Conservation (phyloP, 2,797 vertebrate genomes). For the Schizopygopsis pylzovi region DNA sequence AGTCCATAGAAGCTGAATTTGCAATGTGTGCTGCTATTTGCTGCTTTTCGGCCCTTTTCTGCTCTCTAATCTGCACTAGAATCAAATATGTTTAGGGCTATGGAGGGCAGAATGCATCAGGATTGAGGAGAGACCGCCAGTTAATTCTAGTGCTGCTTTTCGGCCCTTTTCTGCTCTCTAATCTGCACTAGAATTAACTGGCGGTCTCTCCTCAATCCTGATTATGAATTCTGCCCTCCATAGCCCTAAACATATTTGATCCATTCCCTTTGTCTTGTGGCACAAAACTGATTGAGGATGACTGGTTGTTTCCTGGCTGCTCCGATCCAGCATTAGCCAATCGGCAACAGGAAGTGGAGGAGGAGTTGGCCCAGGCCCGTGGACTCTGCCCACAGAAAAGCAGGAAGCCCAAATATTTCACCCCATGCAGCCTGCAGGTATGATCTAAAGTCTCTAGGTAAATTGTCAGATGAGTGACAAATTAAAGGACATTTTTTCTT, state of each 20-base stretch:
- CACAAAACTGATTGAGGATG: slow-evolving; percentile 99
- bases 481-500: not conserved
- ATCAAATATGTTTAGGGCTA: not conserved
- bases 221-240: slow-evolving; percentile 32
- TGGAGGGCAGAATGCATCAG: too few relatives aligned
- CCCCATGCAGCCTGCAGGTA: slow-evolving; percentile 84
- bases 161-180: slow-evolving; percentile 42
- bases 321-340: slow-evolving; percentile 95
- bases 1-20: not conserved
- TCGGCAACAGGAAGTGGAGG: slow-evolving; percentile 95
- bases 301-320: slow-evolving; percentile 99
- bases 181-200: slow-evolving; percentile 4
- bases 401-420: slow-evolving; percentile 78
- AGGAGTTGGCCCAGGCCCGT: slow-evolving; percentile 87
- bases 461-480: not conserved
- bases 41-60: slow-evolving; percentile 56
- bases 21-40: not conserved
- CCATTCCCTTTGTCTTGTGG: slow-evolving; percentile 84
- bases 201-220: slow-evolving; percentile 2
- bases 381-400: slow-evolving; percentile 78
- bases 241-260: slow-evolving; percentile 63
- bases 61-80: slow-evolving; percentile 31
- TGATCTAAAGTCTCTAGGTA: slow-evolving; percentile 34
- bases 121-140: too few relatives aligned
- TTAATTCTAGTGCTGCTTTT: slow-evolving; percentile 1